Percentiles rank a stretch among this genome's conserved stretches.
Conservation (phyloP, 2,113 vertebrate species). For the Myotis lucifugus region DNA sequence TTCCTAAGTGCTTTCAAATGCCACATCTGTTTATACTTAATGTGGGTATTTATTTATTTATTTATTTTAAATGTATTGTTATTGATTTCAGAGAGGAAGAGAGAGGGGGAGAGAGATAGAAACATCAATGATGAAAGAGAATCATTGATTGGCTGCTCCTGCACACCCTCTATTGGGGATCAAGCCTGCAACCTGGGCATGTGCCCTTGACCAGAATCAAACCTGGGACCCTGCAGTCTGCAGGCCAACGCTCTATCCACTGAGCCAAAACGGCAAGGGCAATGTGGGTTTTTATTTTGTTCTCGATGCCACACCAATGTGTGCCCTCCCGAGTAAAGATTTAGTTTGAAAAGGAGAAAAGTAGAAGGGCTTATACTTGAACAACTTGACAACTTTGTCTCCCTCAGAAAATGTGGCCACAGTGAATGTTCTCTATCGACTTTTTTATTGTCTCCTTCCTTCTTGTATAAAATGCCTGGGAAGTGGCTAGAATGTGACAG, state of each 20-base stretch:
- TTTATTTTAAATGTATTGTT: too few relatives aligned
- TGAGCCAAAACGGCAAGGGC: too few relatives aligned
- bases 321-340: background rate
- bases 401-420: background rate
- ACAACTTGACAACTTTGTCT: background rate
- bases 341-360: background rate
- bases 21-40: constrained; percentile 43
- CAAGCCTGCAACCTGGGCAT: too few relatives aligned
- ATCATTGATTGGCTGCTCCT: too few relatives aligned
- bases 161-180: too few relatives aligned
- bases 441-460: background rate
- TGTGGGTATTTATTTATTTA: background rate
- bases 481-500: background rate
- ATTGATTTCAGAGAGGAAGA: too few relatives aligned
- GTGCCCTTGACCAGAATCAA: too few relatives aligned
- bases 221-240: too few relatives aligned
- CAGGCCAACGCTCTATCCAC: too few relatives aligned
- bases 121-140: too few relatives aligned
- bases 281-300: background rate
- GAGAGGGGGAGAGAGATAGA: too few relatives aligned
- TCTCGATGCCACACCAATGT: background rate
- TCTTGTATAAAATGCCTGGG: background rate
- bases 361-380: background rate
- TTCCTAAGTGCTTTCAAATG: constrained; percentile 28
- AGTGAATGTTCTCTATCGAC: background rate